phyloP scores from a whole-genome alignment of 2,113 vertebrate genomes.

The Alexandromys fortis region DNA sequence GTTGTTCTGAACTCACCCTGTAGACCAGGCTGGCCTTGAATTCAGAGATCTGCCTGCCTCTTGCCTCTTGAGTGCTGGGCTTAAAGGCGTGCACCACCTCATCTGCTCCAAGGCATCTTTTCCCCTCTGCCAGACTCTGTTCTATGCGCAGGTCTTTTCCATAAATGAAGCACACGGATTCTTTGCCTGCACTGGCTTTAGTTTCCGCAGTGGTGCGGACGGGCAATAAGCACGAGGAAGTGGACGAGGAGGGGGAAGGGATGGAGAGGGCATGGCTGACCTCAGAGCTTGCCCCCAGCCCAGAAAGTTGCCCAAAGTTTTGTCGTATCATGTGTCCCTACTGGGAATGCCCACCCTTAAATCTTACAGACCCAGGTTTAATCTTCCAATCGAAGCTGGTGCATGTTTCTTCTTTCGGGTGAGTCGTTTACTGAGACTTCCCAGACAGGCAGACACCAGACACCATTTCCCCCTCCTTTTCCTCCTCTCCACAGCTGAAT shows the following conservation, averaged over 20 bases:
- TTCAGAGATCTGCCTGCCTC: background rate
- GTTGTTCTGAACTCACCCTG: background rate
- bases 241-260: background rate
- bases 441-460: background rate
- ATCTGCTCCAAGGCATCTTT: accelerated
- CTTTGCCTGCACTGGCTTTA: background rate
- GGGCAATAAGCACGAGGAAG: background rate
- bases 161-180: background rate
- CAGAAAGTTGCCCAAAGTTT: background rate
- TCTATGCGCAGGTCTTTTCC: background rate
- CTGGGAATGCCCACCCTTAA: background rate
- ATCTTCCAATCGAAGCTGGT: too few species aligned
- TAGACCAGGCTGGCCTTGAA: background rate
- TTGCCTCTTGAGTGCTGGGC: background rate
- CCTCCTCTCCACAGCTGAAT: background rate
- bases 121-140: background rate
- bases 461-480: background rate
- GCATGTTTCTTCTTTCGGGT: background rate
- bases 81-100: background rate
- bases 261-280: accelerated
- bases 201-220: background rate
- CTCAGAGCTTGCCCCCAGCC: background rate
- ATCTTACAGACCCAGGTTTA: background rate
- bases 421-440: background rate
- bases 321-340: background rate